phyloP scores from a whole-genome alignment of 64 coral and sea anemone genomes.

The Montipora capricornis region DNA sequence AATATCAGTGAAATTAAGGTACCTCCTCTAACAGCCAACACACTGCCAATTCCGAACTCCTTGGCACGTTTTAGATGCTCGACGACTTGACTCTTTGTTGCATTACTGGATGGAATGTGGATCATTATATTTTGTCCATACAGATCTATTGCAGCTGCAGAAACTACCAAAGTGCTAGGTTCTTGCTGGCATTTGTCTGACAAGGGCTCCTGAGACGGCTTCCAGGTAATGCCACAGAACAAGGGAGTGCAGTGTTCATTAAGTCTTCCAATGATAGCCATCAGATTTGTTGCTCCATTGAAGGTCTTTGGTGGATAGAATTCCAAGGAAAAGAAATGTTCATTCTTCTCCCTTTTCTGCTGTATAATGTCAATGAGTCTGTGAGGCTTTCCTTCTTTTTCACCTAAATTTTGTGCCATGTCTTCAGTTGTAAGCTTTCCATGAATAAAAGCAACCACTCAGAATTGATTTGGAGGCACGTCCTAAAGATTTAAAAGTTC shows the following conservation, averaged over 20 bases:
- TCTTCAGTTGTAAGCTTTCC: not conserved
- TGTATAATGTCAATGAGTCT: conserved; percentile 58
- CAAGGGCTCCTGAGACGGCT: conserved; percentile 57
- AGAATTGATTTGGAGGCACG: no score
- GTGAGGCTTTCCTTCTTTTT: not conserved
- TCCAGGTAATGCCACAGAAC: conserved; percentile 95
- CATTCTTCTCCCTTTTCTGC: conserved; percentile 63
- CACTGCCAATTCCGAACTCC: conserved; percentile 80
- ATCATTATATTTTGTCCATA: conserved; percentile 91
- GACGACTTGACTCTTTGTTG: conserved; percentile 76
- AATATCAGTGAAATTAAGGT: no score
- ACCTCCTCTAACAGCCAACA: conserved; percentile 91
- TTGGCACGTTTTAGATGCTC: conserved; percentile 86
- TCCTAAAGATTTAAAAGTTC: no score
- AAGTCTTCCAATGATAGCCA: conserved; percentile 78
- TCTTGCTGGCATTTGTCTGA: conserved; percentile 68
- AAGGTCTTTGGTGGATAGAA: conserved; percentile 97
- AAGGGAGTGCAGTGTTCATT: conserved; percentile 82
- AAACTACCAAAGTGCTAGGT: conserved; percentile 85
- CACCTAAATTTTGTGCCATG: conserved; percentile 15
- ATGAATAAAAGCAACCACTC: no score
- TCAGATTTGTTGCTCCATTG: conserved; percentile 91
- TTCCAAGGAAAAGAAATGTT: conserved; percentile 95
- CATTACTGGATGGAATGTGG: conserved; percentile 79
- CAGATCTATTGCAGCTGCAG: conserved; percentile 76